A percentile compares a stretch with the other conserved stretches of the same genome.
These are phyloP conservation scores for Parapristionchus giblindavisi DNA, from an alignment of 2,888 invertebrate species.

Conservation along the genomic window DNA sequence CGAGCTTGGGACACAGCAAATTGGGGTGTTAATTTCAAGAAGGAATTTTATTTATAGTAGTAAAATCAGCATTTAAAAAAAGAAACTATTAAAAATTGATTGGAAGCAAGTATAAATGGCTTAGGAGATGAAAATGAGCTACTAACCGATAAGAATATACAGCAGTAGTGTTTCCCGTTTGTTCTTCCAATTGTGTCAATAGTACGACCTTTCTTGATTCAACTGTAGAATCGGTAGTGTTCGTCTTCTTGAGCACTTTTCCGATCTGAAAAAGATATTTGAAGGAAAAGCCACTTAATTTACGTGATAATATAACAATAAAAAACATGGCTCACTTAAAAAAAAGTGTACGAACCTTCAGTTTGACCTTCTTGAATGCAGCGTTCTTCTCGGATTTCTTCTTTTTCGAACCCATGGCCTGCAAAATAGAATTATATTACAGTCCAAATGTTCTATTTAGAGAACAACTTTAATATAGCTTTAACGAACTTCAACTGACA, in stretches of 20 bases:
- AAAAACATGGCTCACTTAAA: neutral
- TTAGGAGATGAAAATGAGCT: too few relatives aligned
- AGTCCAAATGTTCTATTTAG: too few relatives aligned
- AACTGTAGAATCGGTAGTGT: conserved; percentile 59
- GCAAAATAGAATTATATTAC: too few relatives aligned
- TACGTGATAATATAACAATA: neutral
- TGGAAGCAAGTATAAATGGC: too few relatives aligned
- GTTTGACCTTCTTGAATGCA: conserved; percentile 60
- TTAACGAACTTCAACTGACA: too few relatives aligned
- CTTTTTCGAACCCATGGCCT: conserved; percentile 42
- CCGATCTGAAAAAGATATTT: conserved; percentile 40
- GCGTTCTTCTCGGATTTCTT: conserved; percentile 55
- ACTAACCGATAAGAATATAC: conserved; percentile 27
- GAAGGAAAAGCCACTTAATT: neutral
- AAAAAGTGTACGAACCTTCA: conserved; percentile 47
- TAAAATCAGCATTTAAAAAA: neutral
- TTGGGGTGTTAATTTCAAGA: too few relatives aligned
- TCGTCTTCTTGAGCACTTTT: conserved; percentile 56
- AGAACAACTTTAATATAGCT: too few relatives aligned
- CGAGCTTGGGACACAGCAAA: too few relatives aligned
- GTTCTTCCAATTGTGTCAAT: conserved; percentile 48
- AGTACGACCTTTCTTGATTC: conserved; percentile 47
- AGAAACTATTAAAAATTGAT: neutral
- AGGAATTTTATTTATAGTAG: too few relatives aligned
- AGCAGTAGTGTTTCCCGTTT: conserved; percentile 43